A percentile compares a stretch with the other conserved stretches of the same genome.
Conservation (phyloP, 2,797 vertebrate species). For the Anabacerthia variegaticeps region DNA sequence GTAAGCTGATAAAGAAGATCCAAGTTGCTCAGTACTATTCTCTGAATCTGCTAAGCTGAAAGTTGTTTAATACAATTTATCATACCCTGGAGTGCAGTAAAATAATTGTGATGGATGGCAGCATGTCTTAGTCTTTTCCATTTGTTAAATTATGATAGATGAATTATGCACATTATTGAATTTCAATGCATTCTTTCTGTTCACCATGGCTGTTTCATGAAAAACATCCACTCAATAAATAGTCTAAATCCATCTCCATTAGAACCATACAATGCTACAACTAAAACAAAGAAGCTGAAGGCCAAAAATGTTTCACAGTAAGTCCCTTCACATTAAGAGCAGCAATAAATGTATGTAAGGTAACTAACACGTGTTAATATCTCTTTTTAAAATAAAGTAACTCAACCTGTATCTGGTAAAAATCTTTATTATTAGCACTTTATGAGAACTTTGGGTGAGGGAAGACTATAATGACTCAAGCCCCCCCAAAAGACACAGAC, state of each 20-base stretch:
- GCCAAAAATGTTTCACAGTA: conserved; percentile 62
- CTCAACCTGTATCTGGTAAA: not conserved
- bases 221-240: conserved; percentile 79
- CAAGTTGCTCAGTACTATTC: conserved; percentile 27
- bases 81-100: conserved; percentile 78
- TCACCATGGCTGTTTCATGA: conserved; percentile 76
- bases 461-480: not conserved
- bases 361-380: not conserved
- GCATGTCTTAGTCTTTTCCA: conserved; percentile 80
- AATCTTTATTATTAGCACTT: not conserved
- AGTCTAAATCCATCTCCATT: conserved; percentile 82
- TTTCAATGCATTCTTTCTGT: conserved; percentile 72
- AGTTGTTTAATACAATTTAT: conserved; percentile 81
- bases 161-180: conserved; percentile 77
- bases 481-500: not conserved
- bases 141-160: conserved; percentile 88
- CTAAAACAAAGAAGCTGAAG: conserved; percentile 78
- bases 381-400: not conserved
- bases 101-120: conserved; percentile 84
- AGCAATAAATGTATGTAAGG: conserved; percentile 13
- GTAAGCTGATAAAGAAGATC: conserved; percentile 33
- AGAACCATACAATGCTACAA: conserved; percentile 72
- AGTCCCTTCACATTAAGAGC: not conserved
- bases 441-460: not conserved
- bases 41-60: conserved; percentile 59